Evolutionary conservation across 2,797 vertebrate species (phyloP), one percentile per base, ranked within the genome.

Genomic region (Diceros bicornis): DNA sequence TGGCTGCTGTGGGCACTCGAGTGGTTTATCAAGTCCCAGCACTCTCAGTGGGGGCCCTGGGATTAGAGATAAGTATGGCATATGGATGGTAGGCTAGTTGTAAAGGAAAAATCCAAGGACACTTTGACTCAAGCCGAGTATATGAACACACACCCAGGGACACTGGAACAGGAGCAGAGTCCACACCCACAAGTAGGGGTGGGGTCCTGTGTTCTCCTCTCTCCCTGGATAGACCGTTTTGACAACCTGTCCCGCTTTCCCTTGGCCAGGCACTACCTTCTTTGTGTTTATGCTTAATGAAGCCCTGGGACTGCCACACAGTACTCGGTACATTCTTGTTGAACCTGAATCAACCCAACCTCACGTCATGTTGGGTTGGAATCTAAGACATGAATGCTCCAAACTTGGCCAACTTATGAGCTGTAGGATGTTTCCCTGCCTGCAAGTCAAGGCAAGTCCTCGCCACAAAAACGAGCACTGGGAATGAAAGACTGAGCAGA

Each of bases 71-170:
- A 61, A 66, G 32, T 6, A 32, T 4, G 27, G 6, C 9, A 10
- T n/a, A 12, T 4, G 41, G 20, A 29, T 12, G 0, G 1, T 0
- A 50, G n/a, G 14, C 29, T 16, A 10, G 4, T 10, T 20, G 8
- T 21, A 17, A 55, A 62, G 34, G 25, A 92, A 82, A 41, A 68
- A 52, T 57, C 27, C 75, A 72, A 72, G 79, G 44, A 20, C 25
- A 41, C 27, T 0, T 6, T 6, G 27, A 87, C 50, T 57, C 47
- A 78, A 61, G 37, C 32, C 57, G 32, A 44, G 29, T 7, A 41
- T 29, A 11, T 1, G 9, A 87, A 41, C 55, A n/a, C 61, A 61
- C 18, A 34, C 1, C 34, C 34, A 50, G 21, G 34, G 50, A 72
- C 61, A 7, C 8, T 0, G 8, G 13, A 20, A 25, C 16, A 37